Base-by-base conservation (phyloP, 2,888 invertebrate species). In the Acanthacorydalis orientalis region DNA sequence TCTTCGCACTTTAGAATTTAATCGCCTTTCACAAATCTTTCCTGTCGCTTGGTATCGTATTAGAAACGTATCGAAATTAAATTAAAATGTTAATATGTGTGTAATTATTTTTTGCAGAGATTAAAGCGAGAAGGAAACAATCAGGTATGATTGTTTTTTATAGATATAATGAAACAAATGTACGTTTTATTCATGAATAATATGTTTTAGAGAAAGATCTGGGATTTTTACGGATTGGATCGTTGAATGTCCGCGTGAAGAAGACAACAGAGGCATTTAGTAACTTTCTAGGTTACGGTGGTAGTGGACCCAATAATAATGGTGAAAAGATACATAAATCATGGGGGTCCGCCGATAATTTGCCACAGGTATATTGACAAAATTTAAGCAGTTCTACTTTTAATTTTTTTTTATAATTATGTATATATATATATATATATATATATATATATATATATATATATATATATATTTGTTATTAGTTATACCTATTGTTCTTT, bases 201-300 rank as follows among this genome's bases (percentile, higher is more conserved):
- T 23, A 39, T 12, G 11, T 46, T 46, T 31, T 71, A 84, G 88
- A 89, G 70, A 87, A 86, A 73, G 91, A 91, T 70, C 75, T 80
- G 66, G 83, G 88, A 56, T 90, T 91, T 68, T 78, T 91, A 54
- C 79, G 91, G 61, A 90, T 91, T 69, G 91, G 91, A 57, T 91
- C 90, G 15, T 69, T 91, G 64, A 91, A 90, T 69, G 89, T 90
- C 43, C 78, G 89, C 60, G 89, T 90, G 57, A 90, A 90, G 70
- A 88, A 86, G 68, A 90, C 90, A 43, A 89, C 90, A 49, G 90
- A 90, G 64, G 89, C 89, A 15, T 87, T 90, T 69, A 89, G 88
- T 68, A 84, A 88, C 64, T 88, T 90, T 65, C 71, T 90, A 56
- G 89, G 88, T 52, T 86, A 86, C 56, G 85, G 83, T 47, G 70